Evolutionary conservation across 2,113 vertebrate genomes (phyloP).

Genomic region (Chaetodon auriga): DNA sequence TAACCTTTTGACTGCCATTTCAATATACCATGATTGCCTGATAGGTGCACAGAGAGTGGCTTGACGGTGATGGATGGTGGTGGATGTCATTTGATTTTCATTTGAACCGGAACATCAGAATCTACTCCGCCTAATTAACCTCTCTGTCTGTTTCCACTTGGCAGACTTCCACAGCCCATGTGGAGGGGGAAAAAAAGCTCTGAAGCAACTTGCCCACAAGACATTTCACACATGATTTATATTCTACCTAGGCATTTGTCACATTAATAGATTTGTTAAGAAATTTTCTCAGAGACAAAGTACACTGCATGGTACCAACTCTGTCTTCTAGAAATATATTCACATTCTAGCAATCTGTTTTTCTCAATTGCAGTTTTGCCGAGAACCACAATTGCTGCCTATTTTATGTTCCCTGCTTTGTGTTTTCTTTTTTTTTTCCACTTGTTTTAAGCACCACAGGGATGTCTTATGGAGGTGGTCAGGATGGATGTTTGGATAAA

Average conservation of each 20-base stretch:
- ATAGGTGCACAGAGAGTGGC: conserved; percentile 48
- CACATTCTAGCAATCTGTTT: background rate
- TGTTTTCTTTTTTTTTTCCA: too few species aligned
- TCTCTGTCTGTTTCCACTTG: conserved; percentile 70
- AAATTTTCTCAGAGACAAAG: background rate
- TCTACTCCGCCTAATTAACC: conserved; percentile 82
- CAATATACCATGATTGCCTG: conserved; percentile 53
- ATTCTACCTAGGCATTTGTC: conserved; percentile 2
- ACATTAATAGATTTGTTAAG: conserved; percentile 22
- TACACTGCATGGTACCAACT: background rate
- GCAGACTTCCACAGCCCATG: conserved; percentile 44
- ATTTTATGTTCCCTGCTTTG: background rate
- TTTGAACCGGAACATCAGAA: conserved; percentile 76
- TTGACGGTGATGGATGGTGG: conserved; percentile 78
- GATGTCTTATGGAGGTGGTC: background rate
- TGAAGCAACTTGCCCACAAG: background rate
- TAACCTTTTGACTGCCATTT: conserved; percentile 74
- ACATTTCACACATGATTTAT: conserved; percentile 39
- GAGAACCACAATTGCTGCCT: background rate
- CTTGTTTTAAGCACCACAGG: background rate
- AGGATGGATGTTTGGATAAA: background rate
- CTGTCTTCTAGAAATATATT: background rate
- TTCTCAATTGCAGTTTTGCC: background rate
- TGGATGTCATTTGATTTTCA: conserved; percentile 78
- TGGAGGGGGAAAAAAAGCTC: conserved; percentile 3